Conservation (phyloP, 2,888 invertebrate species). For the Agrotis clavis region DNA sequence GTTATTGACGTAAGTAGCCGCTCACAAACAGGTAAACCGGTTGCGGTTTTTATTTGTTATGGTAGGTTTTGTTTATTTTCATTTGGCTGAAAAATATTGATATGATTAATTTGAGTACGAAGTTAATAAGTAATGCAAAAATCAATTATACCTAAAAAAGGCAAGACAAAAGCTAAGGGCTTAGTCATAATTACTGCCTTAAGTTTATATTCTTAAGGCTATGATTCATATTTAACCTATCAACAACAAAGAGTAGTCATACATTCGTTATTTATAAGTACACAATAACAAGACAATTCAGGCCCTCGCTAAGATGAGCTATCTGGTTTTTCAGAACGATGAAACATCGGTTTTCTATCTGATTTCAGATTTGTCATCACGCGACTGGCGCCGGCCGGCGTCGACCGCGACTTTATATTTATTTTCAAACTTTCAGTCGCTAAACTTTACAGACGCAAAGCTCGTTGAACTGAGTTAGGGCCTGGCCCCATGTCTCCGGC, state of each 20-base stretch:
- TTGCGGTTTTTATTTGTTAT: slow-evolving; percentile 28
- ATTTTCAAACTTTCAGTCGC: slow-evolving; percentile 20
- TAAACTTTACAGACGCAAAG: slow-evolving; percentile 4
- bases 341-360: slow-evolving; percentile 45
- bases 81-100: slow-evolving; percentile 17
- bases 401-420: slow-evolving; percentile 13
- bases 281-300: slow-evolving; percentile 37
- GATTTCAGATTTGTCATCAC: slow-evolving; percentile 35
- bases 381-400: slow-evolving; percentile 25
- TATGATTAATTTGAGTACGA: slow-evolving; percentile 9
- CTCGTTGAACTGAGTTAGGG: not conserved
- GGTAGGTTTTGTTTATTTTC: slow-evolving; percentile 18
- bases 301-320: slow-evolving; percentile 23
- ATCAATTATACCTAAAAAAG: not conserved
- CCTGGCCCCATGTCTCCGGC: too few species aligned
- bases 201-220: slow-evolving; percentile 1
- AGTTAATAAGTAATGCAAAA: not conserved
- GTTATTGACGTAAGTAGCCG: slow-evolving; percentile 28
- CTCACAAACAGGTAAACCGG: slow-evolving; percentile 49
- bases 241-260: slow-evolving; percentile 31
- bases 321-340: slow-evolving; percentile 41
- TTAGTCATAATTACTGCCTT: not conserved
- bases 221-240: slow-evolving; percentile 32
- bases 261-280: slow-evolving; percentile 20
- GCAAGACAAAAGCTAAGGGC: not conserved